These are phyloP conservation scores for Bucorvus abyssinicus DNA, from an alignment of 2,797 vertebrate genomes.

Conservation along the genomic window DNA sequence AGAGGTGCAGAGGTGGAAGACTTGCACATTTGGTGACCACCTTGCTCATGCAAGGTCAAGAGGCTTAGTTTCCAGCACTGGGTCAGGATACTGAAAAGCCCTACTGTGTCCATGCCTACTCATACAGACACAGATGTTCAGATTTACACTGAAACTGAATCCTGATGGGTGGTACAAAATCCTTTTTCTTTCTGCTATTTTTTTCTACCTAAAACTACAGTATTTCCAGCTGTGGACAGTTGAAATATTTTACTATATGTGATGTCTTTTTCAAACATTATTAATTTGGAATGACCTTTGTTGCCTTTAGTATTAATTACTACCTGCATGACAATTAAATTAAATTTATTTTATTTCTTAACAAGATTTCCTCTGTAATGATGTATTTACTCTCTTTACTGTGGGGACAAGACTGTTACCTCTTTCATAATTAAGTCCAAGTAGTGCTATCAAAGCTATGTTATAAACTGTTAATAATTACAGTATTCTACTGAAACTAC, in stretches of 20 bases:
- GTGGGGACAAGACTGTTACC: conserved; percentile 1
- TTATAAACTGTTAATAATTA: conserved; percentile 56
- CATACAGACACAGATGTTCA: neutral
- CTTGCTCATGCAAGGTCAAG: neutral
- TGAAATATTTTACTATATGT: neutral
- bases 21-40: neutral
- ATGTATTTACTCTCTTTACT: neutral
- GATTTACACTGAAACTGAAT: neutral
- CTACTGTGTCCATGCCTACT: fast-evolving
- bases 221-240: neutral
- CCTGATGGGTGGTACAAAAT: neutral
- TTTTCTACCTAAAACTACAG: fast-evolving
- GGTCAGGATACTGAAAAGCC: neutral
- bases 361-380: neutral
- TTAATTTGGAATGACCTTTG: neutral
- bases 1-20: neutral
- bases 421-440: conserved; percentile 68
- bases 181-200: neutral
- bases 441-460: conserved; percentile 58
- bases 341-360: neutral
- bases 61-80: neutral
- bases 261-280: neutral
- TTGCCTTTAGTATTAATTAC: neutral
- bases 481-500: conserved; percentile 24
- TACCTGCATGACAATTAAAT: neutral